Evolutionary conservation across 2,888 invertebrate genomes (phyloP).

Genomic region (Leistus spinibarbis): DNA sequence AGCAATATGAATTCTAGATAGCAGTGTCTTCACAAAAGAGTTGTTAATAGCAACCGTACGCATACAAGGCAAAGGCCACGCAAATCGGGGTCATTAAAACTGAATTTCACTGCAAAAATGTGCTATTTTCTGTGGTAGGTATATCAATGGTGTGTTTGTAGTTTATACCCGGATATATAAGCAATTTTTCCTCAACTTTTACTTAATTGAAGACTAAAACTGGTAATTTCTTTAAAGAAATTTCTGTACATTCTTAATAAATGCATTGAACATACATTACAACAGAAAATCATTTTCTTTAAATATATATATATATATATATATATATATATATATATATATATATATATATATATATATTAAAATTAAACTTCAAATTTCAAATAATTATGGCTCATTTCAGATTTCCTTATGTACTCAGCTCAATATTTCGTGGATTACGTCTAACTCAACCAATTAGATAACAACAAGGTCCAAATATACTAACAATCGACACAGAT

Average conservation of each 20-base stretch:
- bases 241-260: background rate
- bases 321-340: too few relatives aligned
- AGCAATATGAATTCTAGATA: background rate
- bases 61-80: conserved; percentile 7
- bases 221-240: background rate
- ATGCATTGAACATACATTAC: too few relatives aligned
- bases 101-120: conserved; percentile 30
- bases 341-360: too few relatives aligned
- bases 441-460: too few relatives aligned
- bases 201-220: background rate
- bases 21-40: background rate
- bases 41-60: background rate
- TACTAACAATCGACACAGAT: too few relatives aligned
- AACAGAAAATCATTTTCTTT: too few relatives aligned
- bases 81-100: conserved; percentile 33
- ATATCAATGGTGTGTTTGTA: conserved; percentile 4
- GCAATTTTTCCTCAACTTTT: background rate
- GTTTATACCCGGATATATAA: background rate
- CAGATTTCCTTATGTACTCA: too few relatives aligned
- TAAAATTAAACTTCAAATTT: too few relatives aligned
- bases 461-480: too few relatives aligned
- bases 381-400: too few relatives aligned
- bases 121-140: background rate
- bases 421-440: too few relatives aligned
- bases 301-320: too few relatives aligned